Evolutionary conservation across 2,888 invertebrate genomes (phyloP).

Genomic region (Eristalis tenax): DNA sequence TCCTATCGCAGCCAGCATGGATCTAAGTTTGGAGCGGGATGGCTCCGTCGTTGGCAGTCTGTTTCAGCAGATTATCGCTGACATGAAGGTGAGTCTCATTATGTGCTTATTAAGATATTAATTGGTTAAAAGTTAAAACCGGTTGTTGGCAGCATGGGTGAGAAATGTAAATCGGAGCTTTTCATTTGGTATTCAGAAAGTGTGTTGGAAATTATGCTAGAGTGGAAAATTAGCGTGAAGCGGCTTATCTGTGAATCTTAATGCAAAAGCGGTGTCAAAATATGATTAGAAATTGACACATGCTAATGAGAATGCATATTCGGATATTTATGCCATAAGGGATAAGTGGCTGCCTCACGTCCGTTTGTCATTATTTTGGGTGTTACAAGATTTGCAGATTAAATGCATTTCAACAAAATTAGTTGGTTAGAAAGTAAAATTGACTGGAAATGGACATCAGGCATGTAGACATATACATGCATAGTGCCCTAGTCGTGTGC

Average conservation of each 20-base stretch:
- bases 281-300: neutral
- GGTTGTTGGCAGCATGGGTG: conserved; percentile 8
- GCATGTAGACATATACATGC: too few species aligned
- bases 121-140: conserved; percentile 19
- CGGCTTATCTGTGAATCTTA: conserved; percentile 9
- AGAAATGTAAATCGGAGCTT: conserved; percentile 39
- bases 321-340: neutral
- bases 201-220: neutral
- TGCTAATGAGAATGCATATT: neutral
- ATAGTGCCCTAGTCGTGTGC: too few species aligned
- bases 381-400: neutral
- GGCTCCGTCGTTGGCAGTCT: conserved; percentile 95
- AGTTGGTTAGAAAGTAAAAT: neutral
- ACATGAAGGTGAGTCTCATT: conserved; percentile 93
- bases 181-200: conserved; percentile 15
- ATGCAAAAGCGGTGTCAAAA: conserved; percentile 43
- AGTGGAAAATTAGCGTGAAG: conserved; percentile 7
- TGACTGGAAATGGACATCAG: neutral
- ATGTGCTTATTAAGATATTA: neutral
- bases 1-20: conserved; percentile 75
- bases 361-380: neutral
- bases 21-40: conserved; percentile 84
- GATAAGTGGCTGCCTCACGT: neutral
- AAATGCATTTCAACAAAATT: too few species aligned
- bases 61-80: conserved; percentile 96